Conservation (phyloP, 2,888 invertebrate genomes). For the Dioctria rufipes region DNA sequence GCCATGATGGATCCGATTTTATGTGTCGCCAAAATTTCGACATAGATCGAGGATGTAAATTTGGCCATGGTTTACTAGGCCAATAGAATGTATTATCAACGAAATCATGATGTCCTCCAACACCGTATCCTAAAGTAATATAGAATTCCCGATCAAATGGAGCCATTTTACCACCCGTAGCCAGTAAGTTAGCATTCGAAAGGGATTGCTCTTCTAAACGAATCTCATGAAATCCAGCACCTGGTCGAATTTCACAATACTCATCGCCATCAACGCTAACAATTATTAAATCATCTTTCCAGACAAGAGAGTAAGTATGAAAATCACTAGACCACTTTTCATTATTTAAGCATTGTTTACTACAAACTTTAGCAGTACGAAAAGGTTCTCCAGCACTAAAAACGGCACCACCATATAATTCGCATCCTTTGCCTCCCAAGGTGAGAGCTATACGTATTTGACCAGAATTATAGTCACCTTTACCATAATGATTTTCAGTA, state of each 20-base stretch:
- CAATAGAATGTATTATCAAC: constrained; percentile 72
- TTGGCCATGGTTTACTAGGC: constrained; percentile 82
- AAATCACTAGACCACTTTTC: constrained; percentile 73
- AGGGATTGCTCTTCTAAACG: constrained; percentile 60
- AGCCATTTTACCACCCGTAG: constrained; percentile 73
- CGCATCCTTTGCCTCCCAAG: constrained; percentile 71
- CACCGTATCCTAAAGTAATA: constrained; percentile 84
- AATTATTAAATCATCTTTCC: constrained; percentile 72
- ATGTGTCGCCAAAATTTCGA: constrained; percentile 78
- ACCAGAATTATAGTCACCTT: constrained; percentile 74
- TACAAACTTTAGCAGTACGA: constrained; percentile 65
- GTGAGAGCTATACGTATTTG: constrained; percentile 81
- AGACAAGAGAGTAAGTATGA: constrained; percentile 79
- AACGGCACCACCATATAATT: constrained; percentile 65
- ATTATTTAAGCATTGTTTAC: constrained; percentile 51
- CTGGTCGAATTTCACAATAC: constrained; percentile 72
- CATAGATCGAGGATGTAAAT: constrained; percentile 77
- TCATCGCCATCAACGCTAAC: constrained; percentile 73
- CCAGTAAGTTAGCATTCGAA: constrained; percentile 67
- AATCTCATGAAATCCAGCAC: constrained; percentile 61
- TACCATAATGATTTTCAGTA: constrained; percentile 76
- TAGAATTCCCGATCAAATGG: constrained; percentile 84
- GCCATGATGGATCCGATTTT: constrained; percentile 78
- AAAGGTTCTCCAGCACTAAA: constrained; percentile 64
- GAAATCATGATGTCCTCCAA: constrained; percentile 83